phyloP scores from a whole-genome alignment of 2,797 vertebrate genomes.

The Pseudotriccus pelzelni region DNA sequence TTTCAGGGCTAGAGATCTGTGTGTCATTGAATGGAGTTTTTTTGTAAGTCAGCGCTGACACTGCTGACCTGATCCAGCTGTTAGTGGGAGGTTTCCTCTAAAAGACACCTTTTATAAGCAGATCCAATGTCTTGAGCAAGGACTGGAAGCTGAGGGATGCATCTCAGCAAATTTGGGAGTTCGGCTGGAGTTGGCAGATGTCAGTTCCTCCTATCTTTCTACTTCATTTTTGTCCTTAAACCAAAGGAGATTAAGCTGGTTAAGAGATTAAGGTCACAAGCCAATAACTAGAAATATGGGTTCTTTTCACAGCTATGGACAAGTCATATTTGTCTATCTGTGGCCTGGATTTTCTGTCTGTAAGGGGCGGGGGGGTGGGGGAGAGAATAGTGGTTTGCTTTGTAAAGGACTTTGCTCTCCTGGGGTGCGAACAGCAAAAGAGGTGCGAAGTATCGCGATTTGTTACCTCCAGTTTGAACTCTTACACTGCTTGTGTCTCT shows the following conservation, averaged over 20 bases:
- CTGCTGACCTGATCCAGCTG: background rate
- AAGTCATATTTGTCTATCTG: background rate
- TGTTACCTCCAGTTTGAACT: background rate
- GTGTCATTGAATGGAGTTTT: background rate
- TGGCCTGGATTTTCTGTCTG: background rate
- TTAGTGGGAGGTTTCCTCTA: background rate
- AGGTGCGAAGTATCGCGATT: fast-evolving
- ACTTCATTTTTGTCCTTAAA: background rate
- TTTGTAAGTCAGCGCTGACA: background rate
- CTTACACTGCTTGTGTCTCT: constrained; percentile 32
- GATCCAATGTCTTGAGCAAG: background rate
- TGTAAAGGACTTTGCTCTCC: background rate
- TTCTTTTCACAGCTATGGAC: background rate
- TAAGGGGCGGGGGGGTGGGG: background rate
- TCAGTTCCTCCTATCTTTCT: background rate
- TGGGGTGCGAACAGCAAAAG: background rate
- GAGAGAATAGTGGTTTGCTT: background rate
- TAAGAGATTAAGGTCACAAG: background rate
- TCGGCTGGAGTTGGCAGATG: background rate
- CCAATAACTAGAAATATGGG: background rate
- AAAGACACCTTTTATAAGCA: background rate
- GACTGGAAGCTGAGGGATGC: background rate
- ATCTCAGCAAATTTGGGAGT: background rate
- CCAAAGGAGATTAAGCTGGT: background rate
- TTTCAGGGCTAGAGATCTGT: background rate